Percentiles rank a stretch among this genome's conserved stretches.
Conservation (phyloP, 2,797 vertebrate genomes). For the Amblyopsis hoosieri region DNA sequence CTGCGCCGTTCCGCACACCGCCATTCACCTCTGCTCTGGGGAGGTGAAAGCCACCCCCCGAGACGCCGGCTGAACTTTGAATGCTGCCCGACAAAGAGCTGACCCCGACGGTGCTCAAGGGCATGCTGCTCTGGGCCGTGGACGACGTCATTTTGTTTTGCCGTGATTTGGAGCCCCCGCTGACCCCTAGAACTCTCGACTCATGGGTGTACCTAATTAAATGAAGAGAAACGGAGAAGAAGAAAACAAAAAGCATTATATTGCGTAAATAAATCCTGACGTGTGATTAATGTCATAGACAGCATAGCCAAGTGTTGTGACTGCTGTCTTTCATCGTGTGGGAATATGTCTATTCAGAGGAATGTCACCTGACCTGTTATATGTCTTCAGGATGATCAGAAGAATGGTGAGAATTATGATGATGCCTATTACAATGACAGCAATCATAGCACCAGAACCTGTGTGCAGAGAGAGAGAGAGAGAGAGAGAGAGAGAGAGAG, state of each 20-base stretch:
- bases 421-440: conserved; percentile 88
- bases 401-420: conserved; percentile 87
- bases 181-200: conserved; percentile 68
- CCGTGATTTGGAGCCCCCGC: conserved; percentile 60
- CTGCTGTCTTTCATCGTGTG: conserved; percentile 8
- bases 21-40: conserved; percentile 56
- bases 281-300: too few species aligned
- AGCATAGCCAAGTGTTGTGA: conserved; percentile 6
- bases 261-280: background rate
- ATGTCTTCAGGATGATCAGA: conserved; percentile 89
- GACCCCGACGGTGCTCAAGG: conserved; percentile 47
- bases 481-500: conserved; percentile 4
- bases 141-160: conserved; percentile 63
- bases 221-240: background rate
- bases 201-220: conserved; percentile 69
- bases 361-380: conserved; percentile 88
- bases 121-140: conserved; percentile 53
- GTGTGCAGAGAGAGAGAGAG: conserved; percentile 11
- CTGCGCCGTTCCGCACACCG: conserved; percentile 23
- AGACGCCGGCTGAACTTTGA: conserved; percentile 5
- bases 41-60: conserved; percentile 53
- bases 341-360: conserved; percentile 12
- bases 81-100: conserved; percentile 56
- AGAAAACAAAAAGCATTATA: background rate
- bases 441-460: conserved; percentile 97